phyloP scores from a whole-genome alignment of 2,113 vertebrate species.

The Chloropsis cyanopogon region DNA sequence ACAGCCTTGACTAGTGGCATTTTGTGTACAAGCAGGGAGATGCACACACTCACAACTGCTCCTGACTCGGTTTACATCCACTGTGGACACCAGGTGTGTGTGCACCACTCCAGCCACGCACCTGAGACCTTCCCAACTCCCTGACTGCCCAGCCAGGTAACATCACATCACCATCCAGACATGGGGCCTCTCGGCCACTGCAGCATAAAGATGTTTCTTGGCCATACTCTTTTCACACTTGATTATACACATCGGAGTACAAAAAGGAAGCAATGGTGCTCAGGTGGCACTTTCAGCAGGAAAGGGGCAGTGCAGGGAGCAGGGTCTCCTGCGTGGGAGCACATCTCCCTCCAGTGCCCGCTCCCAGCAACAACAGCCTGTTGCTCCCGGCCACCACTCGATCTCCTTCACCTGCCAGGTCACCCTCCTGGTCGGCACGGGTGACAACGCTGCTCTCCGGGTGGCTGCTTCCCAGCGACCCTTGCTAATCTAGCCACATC shows the following conservation, averaged over 20 bases:
- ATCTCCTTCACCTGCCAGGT: background rate
- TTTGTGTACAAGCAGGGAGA: background rate
- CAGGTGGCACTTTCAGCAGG: background rate
- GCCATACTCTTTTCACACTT: background rate
- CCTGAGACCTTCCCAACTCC: background rate
- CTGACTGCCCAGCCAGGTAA: background rate
- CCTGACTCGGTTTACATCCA: background rate
- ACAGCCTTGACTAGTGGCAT: background rate
- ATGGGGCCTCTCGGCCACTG: background rate
- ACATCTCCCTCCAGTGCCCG: conserved; percentile 56
- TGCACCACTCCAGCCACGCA: accelerated
- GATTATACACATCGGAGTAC: accelerated
- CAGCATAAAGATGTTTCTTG: background rate
- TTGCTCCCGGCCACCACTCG: background rate
- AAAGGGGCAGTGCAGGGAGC: background rate
- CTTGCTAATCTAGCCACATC: background rate
- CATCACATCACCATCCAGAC: background rate
- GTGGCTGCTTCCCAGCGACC: background rate
- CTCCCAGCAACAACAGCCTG: conserved; percentile 50
- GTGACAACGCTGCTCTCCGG: background rate
- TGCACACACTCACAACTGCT: background rate
- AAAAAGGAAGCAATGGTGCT: background rate
- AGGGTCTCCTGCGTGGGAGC: background rate
- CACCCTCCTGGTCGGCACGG: background rate
- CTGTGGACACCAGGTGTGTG: background rate